These are phyloP conservation scores for Vulpes lagopus DNA, from an alignment of 2,113 vertebrate species.

Conservation along the genomic window DNA sequence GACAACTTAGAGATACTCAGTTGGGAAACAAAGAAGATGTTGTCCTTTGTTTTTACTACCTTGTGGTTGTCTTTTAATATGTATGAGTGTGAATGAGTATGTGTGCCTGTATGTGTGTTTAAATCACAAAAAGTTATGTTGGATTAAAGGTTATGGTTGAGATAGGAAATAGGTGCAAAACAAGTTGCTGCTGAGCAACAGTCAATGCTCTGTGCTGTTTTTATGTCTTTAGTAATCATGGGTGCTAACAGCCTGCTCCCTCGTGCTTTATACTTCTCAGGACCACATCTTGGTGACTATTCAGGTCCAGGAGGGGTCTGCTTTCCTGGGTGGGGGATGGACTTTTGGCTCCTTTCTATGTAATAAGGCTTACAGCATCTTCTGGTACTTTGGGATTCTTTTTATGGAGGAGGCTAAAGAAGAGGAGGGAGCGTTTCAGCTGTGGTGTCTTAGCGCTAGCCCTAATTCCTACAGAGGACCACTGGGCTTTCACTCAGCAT, in stretches of 20 bases:
- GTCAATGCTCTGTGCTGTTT: not conserved
- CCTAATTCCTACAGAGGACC: not conserved
- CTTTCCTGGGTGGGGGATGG: not conserved
- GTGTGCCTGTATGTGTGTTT: not conserved
- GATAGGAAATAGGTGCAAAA: slow-evolving; percentile 74
- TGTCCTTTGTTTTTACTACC: not conserved
- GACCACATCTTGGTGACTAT: rapidly evolving
- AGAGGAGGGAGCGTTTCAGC: not conserved
- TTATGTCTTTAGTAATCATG: rapidly evolving
- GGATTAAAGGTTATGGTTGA: slow-evolving; percentile 82
- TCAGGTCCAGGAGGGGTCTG: not conserved
- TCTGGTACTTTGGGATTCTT: not conserved
- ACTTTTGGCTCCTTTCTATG: not conserved
- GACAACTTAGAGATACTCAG: not conserved
- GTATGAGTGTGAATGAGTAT: not conserved
- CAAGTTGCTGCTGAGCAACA: slow-evolving; percentile 42
- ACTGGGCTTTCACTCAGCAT: not conserved
- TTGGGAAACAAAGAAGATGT: not conserved
- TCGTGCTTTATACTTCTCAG: rapidly evolving
- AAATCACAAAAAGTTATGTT: slow-evolving; percentile 82
- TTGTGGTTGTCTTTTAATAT: not conserved
- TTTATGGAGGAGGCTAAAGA: not conserved
- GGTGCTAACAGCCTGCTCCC: rapidly evolving
- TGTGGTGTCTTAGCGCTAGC: not conserved
- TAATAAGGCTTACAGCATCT: not conserved